A percentile compares a stretch with the other conserved stretches of the same genome.
Conservation (phyloP, 2,113 vertebrate species). For the Xyliphius kryptos region DNA sequence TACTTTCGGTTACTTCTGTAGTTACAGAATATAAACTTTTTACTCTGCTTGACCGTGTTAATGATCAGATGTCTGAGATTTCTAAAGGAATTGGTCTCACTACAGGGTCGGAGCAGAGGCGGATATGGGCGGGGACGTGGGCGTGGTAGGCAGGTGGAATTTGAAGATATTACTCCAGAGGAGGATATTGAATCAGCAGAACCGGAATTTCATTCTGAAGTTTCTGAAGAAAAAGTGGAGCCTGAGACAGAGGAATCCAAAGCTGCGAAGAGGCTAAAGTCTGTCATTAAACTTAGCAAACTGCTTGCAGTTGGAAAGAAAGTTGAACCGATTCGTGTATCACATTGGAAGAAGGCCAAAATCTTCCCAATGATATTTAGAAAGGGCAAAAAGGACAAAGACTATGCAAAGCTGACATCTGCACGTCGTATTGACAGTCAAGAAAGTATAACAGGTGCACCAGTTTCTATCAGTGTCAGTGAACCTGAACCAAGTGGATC, state of each 20-base stretch:
- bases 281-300: slow-evolving; percentile 77
- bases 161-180: slow-evolving; percentile 65
- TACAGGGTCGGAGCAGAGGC: slow-evolving; percentile 62
- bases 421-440: slow-evolving; percentile 66
- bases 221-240: slow-evolving; percentile 37
- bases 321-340: slow-evolving; percentile 51
- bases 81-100: slow-evolving; percentile 44
- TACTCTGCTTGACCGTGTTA: neutral
- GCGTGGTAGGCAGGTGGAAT: slow-evolving; percentile 69
- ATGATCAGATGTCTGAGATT: neutral
- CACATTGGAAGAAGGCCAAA: slow-evolving; percentile 83
- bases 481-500: slow-evolving; percentile 49
- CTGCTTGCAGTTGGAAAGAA: slow-evolving; percentile 58
- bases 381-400: slow-evolving; percentile 71
- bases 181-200: slow-evolving; percentile 61
- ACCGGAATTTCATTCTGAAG: slow-evolving; percentile 40
- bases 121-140: slow-evolving; percentile 48
- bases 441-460: slow-evolving; percentile 63
- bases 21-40: no score
- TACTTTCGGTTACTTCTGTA: no score
- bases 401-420: slow-evolving; percentile 80
- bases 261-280: slow-evolving; percentile 74
- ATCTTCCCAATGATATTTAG: slow-evolving; percentile 89
- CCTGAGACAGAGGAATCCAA: slow-evolving; percentile 58
- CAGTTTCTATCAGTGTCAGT: slow-evolving; percentile 74